Base-by-base conservation (phyloP, 2,797 vertebrate species). In the Hoplostethus atlanticus region DNA sequence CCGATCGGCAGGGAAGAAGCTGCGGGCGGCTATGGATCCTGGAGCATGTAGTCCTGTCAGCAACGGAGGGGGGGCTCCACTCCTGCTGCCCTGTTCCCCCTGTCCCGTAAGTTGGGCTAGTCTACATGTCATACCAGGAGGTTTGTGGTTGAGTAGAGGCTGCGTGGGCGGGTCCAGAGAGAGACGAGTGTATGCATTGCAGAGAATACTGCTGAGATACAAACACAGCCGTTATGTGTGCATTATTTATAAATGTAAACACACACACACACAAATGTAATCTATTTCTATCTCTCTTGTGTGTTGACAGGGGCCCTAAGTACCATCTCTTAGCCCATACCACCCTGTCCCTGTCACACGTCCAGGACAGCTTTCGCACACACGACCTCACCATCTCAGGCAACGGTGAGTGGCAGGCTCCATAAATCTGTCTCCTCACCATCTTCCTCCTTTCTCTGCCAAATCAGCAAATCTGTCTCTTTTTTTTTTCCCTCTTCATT, bases 301-400 rank as follows among this genome's bases (percentile, higher is more conserved):
- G 54, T 89, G 57, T 89, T 68, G 51, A 57, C 87, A 98, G 97
- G 42, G 97, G 96, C 11, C 97, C 96, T 0, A 97, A 96, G 71
- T 98, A 97, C 89, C 96, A 97, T 81, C 95, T 98, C 76, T 86
- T 98, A 89, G 97, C 97, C 59, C 95, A 97, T 44, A 94, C 95
- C 36, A 92, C 92, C 1, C 95, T 97, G 70, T 94, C 92, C 3
- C 92, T 99, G 84, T 90, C 93, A 0, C 94, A 96, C 2, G 92
- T 97, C 76, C 97, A 98, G 87, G 96, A 98, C 6, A 96, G 95
- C 73, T 98, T 98, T 90, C 95, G 97, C 68, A 99, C 97, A 11
- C 97, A 98, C 5, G 97, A 98, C 93, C 95, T 99, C 85, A 89
- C 92, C 64, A 95, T 97, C 50, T 91, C 94, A 31, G 94, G 95